Base-by-base conservation (phyloP, 2,888 invertebrate genomes). In the Caenorhabditis afra region DNA sequence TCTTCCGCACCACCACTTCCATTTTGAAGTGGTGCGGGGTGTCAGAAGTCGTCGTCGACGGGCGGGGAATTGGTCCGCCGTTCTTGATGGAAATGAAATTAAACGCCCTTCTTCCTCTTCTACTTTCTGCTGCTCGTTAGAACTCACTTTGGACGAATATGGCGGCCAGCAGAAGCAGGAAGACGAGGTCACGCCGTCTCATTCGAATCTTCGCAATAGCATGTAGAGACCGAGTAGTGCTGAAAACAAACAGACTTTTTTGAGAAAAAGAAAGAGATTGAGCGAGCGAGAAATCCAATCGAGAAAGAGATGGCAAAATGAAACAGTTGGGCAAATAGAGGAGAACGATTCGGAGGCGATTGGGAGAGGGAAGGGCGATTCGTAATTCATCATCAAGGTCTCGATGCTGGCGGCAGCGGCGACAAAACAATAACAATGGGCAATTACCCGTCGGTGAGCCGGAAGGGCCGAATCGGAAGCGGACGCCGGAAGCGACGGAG, bases 391-490 rank as follows among this genome's bases (percentile, higher is more conserved):
- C 71, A 57, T 57, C 55, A 53, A 64, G 62, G 71, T 64, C 71
- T 71, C 71, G 49, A 57, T 64, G 49, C n/a, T n/a, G 29, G 29
- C 29, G 29, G 7, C n/a, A n/a, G n/a, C n/a, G n/a, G 62, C 49
- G 68, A 45, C 61, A 71, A 71, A 71, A 71, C 71, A 71, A 71
- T 71, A 71, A 71, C 71, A 71, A 71, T 64, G 49, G 62, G 71
- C 47, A 71, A 71, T 64, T 71, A 71, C 71, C 53, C 62, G 71
- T 61, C 61, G 70, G 47, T 49, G 45, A 47, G 35, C 23, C 20
- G 71, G 55, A 50, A 67, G 50, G 23, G 68, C 4, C 50, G 62
- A 53, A 62, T 49, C 57, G 71, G 55, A 20, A 35, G 18, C 14
- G 39, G 44, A 45, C 29, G 53, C 29, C 53, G 64, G 39, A 57